Base-by-base conservation (phyloP, 2,888 invertebrate species). In the Parnassius smintheus region DNA sequence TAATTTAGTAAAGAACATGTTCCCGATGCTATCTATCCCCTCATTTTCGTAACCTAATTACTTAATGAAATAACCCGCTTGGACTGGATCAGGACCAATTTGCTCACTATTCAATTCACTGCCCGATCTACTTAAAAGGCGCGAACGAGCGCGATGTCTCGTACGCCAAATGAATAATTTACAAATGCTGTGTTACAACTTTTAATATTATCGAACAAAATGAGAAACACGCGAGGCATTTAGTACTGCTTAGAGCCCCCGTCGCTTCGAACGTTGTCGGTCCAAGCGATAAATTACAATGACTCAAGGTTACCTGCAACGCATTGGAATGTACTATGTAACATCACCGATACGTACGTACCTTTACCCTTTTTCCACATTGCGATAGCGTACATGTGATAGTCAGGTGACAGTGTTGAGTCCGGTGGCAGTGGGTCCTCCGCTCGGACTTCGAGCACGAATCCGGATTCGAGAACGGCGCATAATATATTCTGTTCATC, bases 291-390 rank as follows among this genome's bases (percentile, higher is more conserved):
- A 70, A 66, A 66, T 71, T 74, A 72, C 70, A 64, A 73, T 69
- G 62, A 70, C 65, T 70, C 66, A 72, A 74, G 70, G 70, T 66
- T 65, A 57, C 53, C 52, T 46, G 42, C 46, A 53, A 61, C 12
- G 9, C 12, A 49, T 67, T 66, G 64, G 65, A 71, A 71, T 62
- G 60, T 63, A 66, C 62, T 54, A 54, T 56, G 60, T 63, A 66
- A 64, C 52, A 54, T 54, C 48, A 59, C 49, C 53, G 59, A 50
- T 62, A 87, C 92, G 77, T 83, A 94, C 95, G 77, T 83, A 94
- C 95, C 95, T 93, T 94, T 94, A 82, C 94, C 94, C 82, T 93
- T 93, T 83, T 94, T 94, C 93, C 95, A 95, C 82, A 95, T 90
- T 73, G 94, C 95, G 73, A 95, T 91, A 72, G 95, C 95, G 84